phyloP scores from a whole-genome alignment of 1,140 invertebrate genomes.

The Polypedilum vanderplanki region DNA sequence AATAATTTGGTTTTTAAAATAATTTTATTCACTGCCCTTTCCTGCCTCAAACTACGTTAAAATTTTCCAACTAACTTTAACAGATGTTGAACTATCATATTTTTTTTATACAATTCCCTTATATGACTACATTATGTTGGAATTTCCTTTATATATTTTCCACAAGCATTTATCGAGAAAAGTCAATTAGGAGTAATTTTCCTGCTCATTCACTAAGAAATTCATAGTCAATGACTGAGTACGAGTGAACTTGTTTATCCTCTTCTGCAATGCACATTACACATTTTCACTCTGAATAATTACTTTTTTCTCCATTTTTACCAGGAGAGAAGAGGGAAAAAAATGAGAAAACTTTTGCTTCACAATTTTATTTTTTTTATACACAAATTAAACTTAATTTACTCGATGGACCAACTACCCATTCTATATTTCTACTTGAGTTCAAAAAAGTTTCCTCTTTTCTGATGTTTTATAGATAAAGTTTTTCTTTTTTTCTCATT shows the following conservation, averaged over 20 bases:
- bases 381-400: slow-evolving; percentile 27
- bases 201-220: background rate
- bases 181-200: slow-evolving; percentile 6
- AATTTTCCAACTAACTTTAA: no score
- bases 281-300: slow-evolving; percentile 18
- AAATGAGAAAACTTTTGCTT: background rate
- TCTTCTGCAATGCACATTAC: background rate
- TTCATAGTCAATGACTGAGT: background rate
- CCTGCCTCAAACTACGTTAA: no score
- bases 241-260: background rate
- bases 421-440: background rate
- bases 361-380: background rate
- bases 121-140: no score
- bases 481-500: background rate
- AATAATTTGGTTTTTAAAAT: no score
- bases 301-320: background rate
- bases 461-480: slow-evolving; percentile 29
- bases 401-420: slow-evolving; percentile 1
- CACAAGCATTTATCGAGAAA: background rate
- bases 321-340: background rate
- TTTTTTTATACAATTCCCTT: no score
- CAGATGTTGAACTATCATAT: no score
- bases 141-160: no score
- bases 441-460: background rate
- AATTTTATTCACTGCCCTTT: no score